phyloP scores from a whole-genome alignment of 2,113 vertebrate genomes.

The Felis catus region F.catus_Fca126_mat1.0 CM031415.1:191361501-191362000 shows the following conservation, averaged over 20 bases:
- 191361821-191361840: background rate
- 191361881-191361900: constrained; percentile 13
- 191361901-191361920: background rate
- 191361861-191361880: background rate
- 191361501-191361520: background rate
- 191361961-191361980: background rate
- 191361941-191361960: background rate
- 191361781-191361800: background rate
- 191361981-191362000: background rate
- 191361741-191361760: background rate
- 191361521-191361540: constrained; percentile 4
- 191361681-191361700: constrained; percentile 9
- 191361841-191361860: background rate
- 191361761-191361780: background rate
- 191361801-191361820: background rate
- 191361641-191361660: background rate
- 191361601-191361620: background rate
- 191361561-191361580: background rate
- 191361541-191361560: background rate
- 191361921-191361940: background rate
- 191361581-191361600: background rate
- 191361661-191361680: background rate
- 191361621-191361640: background rate
- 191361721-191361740: background rate
- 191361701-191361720: background rate